These are phyloP conservation scores for Samia ricini DNA, from an alignment of 1,140 invertebrate genomes.

Conservation along the genomic window DNA sequence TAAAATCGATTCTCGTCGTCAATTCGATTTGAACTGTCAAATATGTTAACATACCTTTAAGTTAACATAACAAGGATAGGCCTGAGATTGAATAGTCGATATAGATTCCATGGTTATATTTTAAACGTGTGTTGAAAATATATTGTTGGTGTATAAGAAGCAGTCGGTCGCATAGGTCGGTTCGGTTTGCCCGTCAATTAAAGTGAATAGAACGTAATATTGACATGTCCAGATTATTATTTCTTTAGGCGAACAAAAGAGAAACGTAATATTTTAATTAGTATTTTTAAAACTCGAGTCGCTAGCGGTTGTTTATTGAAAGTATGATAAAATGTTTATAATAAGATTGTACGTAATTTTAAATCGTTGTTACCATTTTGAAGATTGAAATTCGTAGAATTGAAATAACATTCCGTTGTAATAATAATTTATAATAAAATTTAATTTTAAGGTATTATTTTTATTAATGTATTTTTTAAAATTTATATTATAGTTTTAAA, in stretches of 20 bases:
- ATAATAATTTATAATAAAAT: slow-evolving; percentile 36
- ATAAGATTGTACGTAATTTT: slow-evolving; percentile 49
- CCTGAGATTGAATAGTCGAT: slow-evolving; percentile 38
- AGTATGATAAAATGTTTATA: slow-evolving; percentile 66
- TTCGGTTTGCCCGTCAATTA: slow-evolving; percentile 66
- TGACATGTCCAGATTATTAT: slow-evolving; percentile 72
- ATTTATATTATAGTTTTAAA: slow-evolving; percentile 18
- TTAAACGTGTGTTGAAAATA: slow-evolving; percentile 21
- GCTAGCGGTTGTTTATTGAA: slow-evolving; percentile 51
- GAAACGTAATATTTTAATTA: background rate
- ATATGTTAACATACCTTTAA: background rate
- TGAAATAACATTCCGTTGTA: slow-evolving; percentile 58
- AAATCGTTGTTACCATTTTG: slow-evolving; percentile 54
- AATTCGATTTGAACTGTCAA: background rate
- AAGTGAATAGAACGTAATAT: slow-evolving; percentile 33
- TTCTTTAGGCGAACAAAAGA: slow-evolving; percentile 5
- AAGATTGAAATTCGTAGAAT: slow-evolving; percentile 1
- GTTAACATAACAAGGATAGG: slow-evolving; percentile 22
- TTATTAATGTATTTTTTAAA: too few species aligned
- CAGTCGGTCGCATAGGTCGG: slow-evolving; percentile 14
- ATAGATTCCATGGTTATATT: slow-evolving; percentile 38
- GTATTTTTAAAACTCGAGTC: background rate
- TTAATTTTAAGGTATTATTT: slow-evolving; percentile 3
- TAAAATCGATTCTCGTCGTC: background rate
- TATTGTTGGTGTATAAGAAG: slow-evolving; percentile 31